Evolutionary conservation across 1,140 invertebrate genomes (phyloP).

Genomic region (Drosophila trapezifrons): DNA sequence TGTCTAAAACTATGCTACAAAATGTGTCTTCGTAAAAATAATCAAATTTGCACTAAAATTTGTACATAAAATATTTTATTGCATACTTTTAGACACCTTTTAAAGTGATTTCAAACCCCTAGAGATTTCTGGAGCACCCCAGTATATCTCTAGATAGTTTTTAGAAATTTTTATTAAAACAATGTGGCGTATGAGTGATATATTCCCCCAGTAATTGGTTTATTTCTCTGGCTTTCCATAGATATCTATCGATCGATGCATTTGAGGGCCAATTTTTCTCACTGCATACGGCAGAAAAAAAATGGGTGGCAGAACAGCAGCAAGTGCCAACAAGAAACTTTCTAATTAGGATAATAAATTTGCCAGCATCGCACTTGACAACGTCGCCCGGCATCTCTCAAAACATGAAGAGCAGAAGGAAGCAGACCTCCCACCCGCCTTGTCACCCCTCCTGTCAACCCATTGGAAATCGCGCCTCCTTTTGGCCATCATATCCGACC

Average conservation of each 20-base stretch:
- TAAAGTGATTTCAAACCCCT: too few species aligned
- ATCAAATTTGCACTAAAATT: too few species aligned
- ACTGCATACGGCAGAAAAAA: background rate
- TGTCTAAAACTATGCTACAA: too few species aligned
- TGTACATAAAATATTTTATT: too few species aligned
- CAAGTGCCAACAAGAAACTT: slow-evolving; percentile 80
- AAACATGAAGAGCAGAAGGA: slow-evolving; percentile 64
- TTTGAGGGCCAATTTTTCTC: background rate
- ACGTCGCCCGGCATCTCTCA: slow-evolving; percentile 61
- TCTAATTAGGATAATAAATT: slow-evolving; percentile 84
- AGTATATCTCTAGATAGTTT: background rate
- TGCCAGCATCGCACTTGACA: slow-evolving; percentile 73
- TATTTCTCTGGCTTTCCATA: background rate
- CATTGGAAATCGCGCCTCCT: slow-evolving; percentile 1
- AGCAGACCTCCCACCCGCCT: background rate
- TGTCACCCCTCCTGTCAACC: too few species aligned
- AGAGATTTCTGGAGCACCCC: too few species aligned
- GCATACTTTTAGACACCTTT: too few species aligned
- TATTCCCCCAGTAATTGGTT: too few species aligned
- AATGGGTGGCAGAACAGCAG: slow-evolving; percentile 35
- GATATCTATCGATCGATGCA: background rate
- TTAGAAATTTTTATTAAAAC: too few species aligned
- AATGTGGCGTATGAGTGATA: too few species aligned
- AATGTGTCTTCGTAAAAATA: too few species aligned
- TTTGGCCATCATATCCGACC: background rate